Base-by-base conservation (phyloP, 2,113 vertebrate genomes). In the Micromys minutus region DNA sequence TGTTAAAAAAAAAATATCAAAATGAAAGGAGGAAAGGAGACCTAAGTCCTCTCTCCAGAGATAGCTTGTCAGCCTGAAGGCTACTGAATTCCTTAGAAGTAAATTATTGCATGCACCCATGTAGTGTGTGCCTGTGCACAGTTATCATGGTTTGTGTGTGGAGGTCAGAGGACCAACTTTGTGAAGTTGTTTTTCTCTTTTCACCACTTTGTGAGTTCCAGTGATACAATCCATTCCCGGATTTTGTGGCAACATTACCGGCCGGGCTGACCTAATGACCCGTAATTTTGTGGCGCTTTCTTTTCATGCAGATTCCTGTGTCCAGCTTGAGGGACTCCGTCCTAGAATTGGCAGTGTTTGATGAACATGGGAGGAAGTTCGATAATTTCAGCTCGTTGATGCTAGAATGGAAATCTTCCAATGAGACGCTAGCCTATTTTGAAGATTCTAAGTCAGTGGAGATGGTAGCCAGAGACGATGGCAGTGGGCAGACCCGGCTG, bases 291-390 rank as follows among this genome's bases (percentile, higher is more conserved):
- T 65, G 89, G 45, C 3, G 63, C 77, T 91, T 42, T 88, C 39
- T 93, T 89, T 89, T 88, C 61, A 69, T 88, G 10, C 90, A 98
- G 98, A 97, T 98, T 57, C 92, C 98, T 75, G 86, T 98, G 7
- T 98, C 98, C 96, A 98, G 97, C 57, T 94, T 95, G 59, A 97
- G 97, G 89, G 95, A 97, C 93, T 97, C 97, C 0, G 65, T 97
- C 61, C 85, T 98, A 95, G 98, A 98, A 93, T 71, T 98, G 26
- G 94, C 96, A 19, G 86, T 97, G 24, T 98, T 98, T 94, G 98
- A 98, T 97, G 97, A 98, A 89, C 97, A 98, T 77, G 93, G 96
- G 93, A 97, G 96, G 87, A 98, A 98, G 95, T 98, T 98, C 96
- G 97, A 98, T 97, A 97, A 97, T 95, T 98, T 98, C 96, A 98